A percentile compares a stretch with the other conserved stretches of the same genome.
phyloP scores from a whole-genome alignment of 2,797 vertebrate species.

The Synanceia verrucosa region DNA sequence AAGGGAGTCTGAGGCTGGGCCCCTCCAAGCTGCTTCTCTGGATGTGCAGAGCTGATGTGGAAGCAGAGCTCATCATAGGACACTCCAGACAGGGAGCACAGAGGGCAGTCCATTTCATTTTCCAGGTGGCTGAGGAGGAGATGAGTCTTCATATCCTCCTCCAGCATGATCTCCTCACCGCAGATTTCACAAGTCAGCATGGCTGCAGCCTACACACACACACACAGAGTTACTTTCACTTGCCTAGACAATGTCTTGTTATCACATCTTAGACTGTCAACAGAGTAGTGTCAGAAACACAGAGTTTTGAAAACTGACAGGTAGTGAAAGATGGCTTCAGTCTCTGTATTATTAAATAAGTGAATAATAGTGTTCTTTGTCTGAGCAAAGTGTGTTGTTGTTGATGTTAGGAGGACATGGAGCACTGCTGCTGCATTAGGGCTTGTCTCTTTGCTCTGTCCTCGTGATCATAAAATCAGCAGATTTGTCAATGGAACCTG shows the following conservation, averaged over 20 bases:
- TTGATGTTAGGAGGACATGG: no score
- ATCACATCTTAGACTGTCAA: no score
- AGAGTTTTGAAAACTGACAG: background rate
- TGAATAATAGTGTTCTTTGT: background rate
- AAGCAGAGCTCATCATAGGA: slow-evolving; percentile 84
- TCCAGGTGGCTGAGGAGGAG: slow-evolving; percentile 84
- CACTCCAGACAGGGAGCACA: slow-evolving; percentile 84
- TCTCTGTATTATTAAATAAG: background rate
- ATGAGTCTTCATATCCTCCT: slow-evolving; percentile 86
- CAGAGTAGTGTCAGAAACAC: background rate
- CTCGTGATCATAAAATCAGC: background rate
- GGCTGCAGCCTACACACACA: slow-evolving; percentile 16
- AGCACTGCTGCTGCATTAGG: no score
- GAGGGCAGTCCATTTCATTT: slow-evolving; percentile 78
- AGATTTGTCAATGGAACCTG: background rate
- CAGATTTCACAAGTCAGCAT: slow-evolving; percentile 89
- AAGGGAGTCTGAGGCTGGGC: no score
- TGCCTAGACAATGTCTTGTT: background rate
- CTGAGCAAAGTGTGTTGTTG: no score
- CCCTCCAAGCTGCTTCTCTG: slow-evolving; percentile 57
- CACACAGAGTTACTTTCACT: background rate
- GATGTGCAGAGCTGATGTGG: slow-evolving; percentile 84
- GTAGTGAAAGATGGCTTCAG: background rate
- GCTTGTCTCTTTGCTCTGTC: no score
- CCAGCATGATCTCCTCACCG: slow-evolving; percentile 80